Evolutionary conservation across 2,113 vertebrate species (phyloP), one percentile per base, ranked within the genome.

Genomic region (Uria aalge): DNA sequence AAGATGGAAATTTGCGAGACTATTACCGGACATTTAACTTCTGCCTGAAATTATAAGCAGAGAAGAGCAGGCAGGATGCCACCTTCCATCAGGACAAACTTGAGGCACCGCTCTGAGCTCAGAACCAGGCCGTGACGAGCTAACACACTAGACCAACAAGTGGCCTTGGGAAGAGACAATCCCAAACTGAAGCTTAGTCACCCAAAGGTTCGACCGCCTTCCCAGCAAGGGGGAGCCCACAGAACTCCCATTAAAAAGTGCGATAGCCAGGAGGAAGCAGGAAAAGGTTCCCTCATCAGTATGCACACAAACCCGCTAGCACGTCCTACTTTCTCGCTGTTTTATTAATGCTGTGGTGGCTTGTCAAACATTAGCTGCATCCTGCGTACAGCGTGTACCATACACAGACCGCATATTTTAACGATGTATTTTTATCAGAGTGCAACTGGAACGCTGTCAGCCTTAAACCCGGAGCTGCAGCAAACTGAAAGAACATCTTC

Each of bases 381-480:
- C 90, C 92, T 21, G 77, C 3, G 87, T 79, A 68, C 92, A 57
- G 40, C 63, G 8, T 57, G 88, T 88, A 50, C 96, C 80, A 4
- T 56, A 53, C 90, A 68, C 94, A 68, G 45, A 56, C 40, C 8
- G 48, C 96, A 72, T 75, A 75, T 91, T 90, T 85, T 85, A 90
- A 72, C 52, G 3, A 16, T 3, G 90, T 72, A 79, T 95, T 95
- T 95, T 91, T 94, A 95, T 68, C 96, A 45, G 32, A 81, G 87
- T 9, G 90, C 93, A 48, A 55, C 89, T 74, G 87, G 60, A 83
- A 87, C 0, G 40, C 81, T 82, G 73, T 32, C 93, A 79, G 94
- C 85, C 57, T 20, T 43, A 60, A 68, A 68, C 84, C 53, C 9
- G 0, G 73, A 52, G 80, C 91, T 57, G 85, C 19, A 1, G 55